Conservation (phyloP, 1,140 invertebrate genomes). For the Lethocerus indicus region DNA sequence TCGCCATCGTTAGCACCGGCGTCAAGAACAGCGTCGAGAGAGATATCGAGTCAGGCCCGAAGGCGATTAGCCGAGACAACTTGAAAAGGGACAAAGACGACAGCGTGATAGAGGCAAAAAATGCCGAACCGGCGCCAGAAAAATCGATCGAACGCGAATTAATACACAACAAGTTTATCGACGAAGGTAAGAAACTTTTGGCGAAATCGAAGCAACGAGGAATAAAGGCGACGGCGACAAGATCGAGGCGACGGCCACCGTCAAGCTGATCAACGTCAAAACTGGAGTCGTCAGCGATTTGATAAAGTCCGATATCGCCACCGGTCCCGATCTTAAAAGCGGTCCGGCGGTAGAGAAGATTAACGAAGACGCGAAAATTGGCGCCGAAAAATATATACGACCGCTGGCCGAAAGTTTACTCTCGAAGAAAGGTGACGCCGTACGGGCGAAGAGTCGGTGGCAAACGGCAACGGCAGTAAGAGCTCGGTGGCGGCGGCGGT, state of each 20-base stretch:
- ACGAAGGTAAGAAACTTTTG: neutral
- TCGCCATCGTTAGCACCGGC: neutral
- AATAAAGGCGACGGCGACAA: neutral
- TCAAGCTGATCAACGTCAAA: neutral
- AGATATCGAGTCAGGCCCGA: neutral
- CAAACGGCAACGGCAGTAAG: neutral
- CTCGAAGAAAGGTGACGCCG: neutral
- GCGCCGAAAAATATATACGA: slow-evolving; percentile 17
- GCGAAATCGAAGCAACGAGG: neutral
- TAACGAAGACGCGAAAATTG: slow-evolving; percentile 21
- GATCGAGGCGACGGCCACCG: neutral
- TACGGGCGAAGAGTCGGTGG: neutral
- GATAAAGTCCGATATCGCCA: neutral
- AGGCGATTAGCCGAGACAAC: neutral
- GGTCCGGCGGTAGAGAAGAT: neutral
- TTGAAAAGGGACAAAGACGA: slow-evolving; percentile 1
- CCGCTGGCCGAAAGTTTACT: neutral
- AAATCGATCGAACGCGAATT: slow-evolving; percentile 1
- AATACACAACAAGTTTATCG: neutral
- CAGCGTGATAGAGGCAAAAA: slow-evolving; percentile 6
- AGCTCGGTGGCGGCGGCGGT: neutral
- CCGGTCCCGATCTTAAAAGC: slow-evolving; percentile 2
- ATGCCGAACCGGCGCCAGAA: slow-evolving; percentile 2
- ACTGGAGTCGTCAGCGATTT: neutral
- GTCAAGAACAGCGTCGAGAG: neutral